Conservation (phyloP, 2,113 vertebrate genomes). For the Lichenostomus cassidix region DNA sequence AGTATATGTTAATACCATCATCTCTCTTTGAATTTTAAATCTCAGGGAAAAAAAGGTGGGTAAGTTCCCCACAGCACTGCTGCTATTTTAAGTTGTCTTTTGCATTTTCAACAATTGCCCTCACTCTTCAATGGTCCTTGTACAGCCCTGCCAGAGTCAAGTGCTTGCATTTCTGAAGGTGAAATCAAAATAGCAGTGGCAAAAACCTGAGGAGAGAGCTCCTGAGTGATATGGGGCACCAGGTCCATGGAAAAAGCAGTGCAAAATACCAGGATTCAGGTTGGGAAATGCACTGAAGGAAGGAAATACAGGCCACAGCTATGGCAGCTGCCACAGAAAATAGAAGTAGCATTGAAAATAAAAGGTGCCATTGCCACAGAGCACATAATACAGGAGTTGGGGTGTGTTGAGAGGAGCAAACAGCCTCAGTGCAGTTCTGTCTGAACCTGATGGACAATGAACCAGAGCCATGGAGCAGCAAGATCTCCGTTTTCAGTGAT, state of each 20-base stretch:
- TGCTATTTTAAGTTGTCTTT: slow-evolving; percentile 7
- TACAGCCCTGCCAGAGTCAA: background rate
- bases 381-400: background rate
- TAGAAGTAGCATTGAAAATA: background rate
- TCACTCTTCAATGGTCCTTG: background rate
- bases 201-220: background rate
- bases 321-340: background rate
- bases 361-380: background rate
- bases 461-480: background rate
- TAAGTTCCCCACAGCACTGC: background rate
- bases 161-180: background rate
- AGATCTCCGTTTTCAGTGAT: background rate
- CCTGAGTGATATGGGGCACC: background rate
- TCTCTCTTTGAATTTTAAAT: background rate
- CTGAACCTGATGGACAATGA: background rate
- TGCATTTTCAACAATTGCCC: background rate
- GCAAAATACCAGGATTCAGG: background rate
- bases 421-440: background rate
- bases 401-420: background rate
- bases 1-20: background rate
- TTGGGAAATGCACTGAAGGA: background rate
- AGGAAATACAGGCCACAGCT: background rate
- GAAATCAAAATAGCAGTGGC: background rate
- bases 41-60: background rate
- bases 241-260: background rate